These are phyloP conservation scores for Girardia tigrina DNA, from an alignment of 2,888 invertebrate genomes.

Conservation along the genomic window DNA sequence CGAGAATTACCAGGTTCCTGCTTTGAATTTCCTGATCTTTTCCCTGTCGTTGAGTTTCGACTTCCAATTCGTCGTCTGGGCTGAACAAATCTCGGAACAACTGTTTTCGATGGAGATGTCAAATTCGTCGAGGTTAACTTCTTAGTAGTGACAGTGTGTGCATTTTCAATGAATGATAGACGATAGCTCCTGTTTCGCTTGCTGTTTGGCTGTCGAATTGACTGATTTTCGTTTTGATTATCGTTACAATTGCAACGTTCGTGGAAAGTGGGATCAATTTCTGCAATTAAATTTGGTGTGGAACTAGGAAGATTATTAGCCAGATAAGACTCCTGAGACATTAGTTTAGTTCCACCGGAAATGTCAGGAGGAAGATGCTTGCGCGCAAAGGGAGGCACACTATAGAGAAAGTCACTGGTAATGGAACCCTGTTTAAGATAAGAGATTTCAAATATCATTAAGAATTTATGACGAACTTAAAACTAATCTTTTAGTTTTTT, in stretches of 20 bases:
- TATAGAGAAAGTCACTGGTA: neutral
- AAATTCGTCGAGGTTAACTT: slow-evolving; percentile 7
- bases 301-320: neutral
- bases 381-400: neutral
- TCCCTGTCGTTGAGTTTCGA: neutral
- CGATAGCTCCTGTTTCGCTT: slow-evolving; percentile 3
- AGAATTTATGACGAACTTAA: no score
- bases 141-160: slow-evolving; percentile 4
- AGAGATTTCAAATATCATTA: no score
- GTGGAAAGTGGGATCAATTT: neutral
- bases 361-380: neutral
- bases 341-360: neutral
- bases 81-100: slow-evolving; percentile 4
- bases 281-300: neutral
- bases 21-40: neutral
- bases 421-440: neutral
- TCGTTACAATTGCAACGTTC: neutral
- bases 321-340: neutral
- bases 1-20: neutral
- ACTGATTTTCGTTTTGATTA: neutral
- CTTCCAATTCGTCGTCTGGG: neutral
- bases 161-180: neutral
- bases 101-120: slow-evolving; percentile 12
- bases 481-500: no score
- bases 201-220: slow-evolving; percentile 1